A percentile compares a stretch with the other conserved stretches of the same genome.
phyloP scores from a whole-genome alignment of 1,140 invertebrate species.

The Dreissena rostriformis region DNA sequence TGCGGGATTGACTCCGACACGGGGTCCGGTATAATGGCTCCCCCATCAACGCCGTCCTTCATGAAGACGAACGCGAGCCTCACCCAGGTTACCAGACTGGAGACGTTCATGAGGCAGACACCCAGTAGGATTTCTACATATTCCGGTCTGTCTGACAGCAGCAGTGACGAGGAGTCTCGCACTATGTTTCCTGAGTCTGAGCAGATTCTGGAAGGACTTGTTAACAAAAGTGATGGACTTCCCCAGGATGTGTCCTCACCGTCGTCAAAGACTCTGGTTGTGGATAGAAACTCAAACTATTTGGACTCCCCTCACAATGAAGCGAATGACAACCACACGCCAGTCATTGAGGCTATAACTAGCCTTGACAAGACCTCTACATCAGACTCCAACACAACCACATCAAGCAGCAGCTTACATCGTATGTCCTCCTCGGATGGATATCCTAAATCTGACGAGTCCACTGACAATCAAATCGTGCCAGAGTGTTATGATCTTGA shows the following conservation, averaged over 20 bases:
- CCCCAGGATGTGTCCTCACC: conserved; percentile 38
- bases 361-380: conserved; percentile 41
- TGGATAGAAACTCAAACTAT: conserved; percentile 68
- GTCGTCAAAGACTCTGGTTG: conserved; percentile 59
- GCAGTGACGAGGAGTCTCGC: conserved; percentile 48
- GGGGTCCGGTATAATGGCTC: conserved; percentile 46
- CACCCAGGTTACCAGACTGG: conserved; percentile 43
- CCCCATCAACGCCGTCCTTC: conserved; percentile 61
- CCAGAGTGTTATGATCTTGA: conserved; percentile 68
- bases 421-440: conserved; percentile 59
- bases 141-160: conserved; percentile 44
- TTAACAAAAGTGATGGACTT: conserved; percentile 49
- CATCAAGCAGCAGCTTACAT: conserved; percentile 61
- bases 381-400: conserved; percentile 44
- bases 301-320: conserved; percentile 57
- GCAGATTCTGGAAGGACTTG: conserved; percentile 12
- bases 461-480: conserved; percentile 68
- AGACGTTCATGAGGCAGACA: conserved; percentile 50
- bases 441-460: conserved; percentile 66
- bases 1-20: conserved; percentile 62
- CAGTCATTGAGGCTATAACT: conserved; percentile 43
- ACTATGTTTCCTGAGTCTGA: conserved; percentile 38
- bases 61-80: conserved; percentile 48
- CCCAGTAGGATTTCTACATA: conserved; percentile 29
- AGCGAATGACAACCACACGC: conserved; percentile 31